These are phyloP conservation scores for Acanthopleura granulata DNA, from an alignment of 2,888 invertebrate genomes.

Conservation along the genomic window DNA sequence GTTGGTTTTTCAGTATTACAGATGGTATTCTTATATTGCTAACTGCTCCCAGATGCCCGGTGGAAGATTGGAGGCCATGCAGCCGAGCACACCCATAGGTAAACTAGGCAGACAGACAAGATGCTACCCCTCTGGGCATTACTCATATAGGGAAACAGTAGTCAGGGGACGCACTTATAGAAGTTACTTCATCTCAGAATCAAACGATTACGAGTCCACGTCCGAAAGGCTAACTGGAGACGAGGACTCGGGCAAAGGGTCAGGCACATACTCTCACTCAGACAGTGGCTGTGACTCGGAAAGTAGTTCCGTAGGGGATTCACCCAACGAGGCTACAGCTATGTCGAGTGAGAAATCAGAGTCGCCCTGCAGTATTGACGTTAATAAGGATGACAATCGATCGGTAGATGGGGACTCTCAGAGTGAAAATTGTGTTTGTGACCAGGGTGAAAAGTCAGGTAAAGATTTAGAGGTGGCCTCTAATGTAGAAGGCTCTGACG, in stretches of 20 bases:
- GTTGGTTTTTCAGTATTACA: constrained; percentile 16
- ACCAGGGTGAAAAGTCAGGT: not conserved
- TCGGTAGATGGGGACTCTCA: not conserved
- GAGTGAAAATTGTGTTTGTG: not conserved
- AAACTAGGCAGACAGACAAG: not conserved
- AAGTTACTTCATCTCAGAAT: too few relatives aligned
- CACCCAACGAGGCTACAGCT: not conserved
- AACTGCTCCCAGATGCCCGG: constrained; percentile 1
- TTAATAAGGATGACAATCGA: not conserved
- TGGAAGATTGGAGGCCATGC: not conserved
- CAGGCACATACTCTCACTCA: constrained; percentile 23
- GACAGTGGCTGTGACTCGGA: constrained; percentile 52
- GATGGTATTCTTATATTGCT: not conserved
- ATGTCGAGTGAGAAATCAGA: not conserved
- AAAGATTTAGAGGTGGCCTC: not conserved
- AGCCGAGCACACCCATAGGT: constrained; percentile 1
- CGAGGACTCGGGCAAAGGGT: too few relatives aligned
- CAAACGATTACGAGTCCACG: too few relatives aligned
- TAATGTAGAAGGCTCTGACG: not conserved
- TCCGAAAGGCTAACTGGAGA: too few relatives aligned
- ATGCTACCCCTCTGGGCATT: not conserved
- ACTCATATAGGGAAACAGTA: too few relatives aligned
- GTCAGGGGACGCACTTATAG: too few relatives aligned
- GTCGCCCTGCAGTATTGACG: not conserved
- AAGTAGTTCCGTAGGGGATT: constrained; percentile 17